Base-by-base conservation (phyloP, 2,888 invertebrate genomes). In the Trissonchulus latispiculum region DNA sequence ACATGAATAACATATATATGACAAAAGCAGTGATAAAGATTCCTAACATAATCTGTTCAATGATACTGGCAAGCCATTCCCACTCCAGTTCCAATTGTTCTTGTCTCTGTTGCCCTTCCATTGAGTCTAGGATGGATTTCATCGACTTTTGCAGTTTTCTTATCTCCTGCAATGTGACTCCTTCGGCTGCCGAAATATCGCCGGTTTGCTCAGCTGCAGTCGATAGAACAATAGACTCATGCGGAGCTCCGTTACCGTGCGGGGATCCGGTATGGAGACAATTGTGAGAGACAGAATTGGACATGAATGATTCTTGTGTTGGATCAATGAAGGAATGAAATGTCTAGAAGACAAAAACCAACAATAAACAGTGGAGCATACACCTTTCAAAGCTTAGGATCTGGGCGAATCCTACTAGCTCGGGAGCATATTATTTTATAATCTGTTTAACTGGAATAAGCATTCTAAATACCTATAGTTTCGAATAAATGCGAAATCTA, bases 31-130 rank as follows among this genome's bases (percentile, higher is more conserved):
- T 33, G 28, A 64, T 8, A n/a, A 64, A 64, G 8, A 64, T 28
- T 29, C 32, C 66, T 18, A 64, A 33, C 8, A 64, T 33, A 8
- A 64, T n/a, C 28, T 64, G 66, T n/a, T 64, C 66, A 8, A 64
- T 15, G 18, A 64, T 33, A 8, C 8, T 15, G 15, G 66, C 66
- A 15, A 64, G 28, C 66, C 66, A 64, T n/a, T 64, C 66, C 66
- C 66, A 64, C 35, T 64, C 66, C 8, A 64, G 66, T 64, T 64
- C 8, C 32, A 64, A 33, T 28, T 32, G 66, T 15, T 64, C 32
- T n/a, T 64, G 66, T 64, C 18, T 64, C 28, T 48, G 8, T 23
- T 48, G 48, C 8, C 23, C 48, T 15, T 48, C 48, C 48, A 48
- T 23, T 15, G 48, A 48, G 8, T 48, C 48, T 23, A 48, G 48